Conservation (phyloP, 2,113 vertebrate genomes). For the Bombycilla garrulus region DNA sequence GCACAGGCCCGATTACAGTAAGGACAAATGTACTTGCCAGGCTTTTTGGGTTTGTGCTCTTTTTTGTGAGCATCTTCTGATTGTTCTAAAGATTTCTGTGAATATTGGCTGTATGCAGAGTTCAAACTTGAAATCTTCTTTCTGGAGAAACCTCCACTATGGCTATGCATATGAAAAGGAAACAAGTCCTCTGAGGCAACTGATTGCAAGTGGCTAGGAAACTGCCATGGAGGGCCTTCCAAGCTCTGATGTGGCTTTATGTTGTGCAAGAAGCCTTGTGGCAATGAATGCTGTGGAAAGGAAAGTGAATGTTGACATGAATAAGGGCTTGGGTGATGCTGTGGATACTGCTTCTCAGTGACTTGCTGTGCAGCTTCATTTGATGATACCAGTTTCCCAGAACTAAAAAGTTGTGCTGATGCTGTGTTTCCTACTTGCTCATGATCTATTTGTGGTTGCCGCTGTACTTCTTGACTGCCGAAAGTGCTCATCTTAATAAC, state of each 20-base stretch:
- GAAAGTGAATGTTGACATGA: conserved; percentile 88
- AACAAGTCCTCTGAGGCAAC: conserved; percentile 90
- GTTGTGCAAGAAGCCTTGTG: conserved; percentile 88
- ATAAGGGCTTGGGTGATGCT: conserved; percentile 81
- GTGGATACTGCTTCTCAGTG: conserved; percentile 84
- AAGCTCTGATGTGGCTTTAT: conserved; percentile 89
- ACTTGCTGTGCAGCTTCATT: conserved; percentile 77
- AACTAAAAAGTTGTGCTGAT: conserved; percentile 84
- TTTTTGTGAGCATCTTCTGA: conserved; percentile 91
- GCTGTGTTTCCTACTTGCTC: conserved; percentile 76
- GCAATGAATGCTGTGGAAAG: conserved; percentile 90
- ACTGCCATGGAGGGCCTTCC: conserved; percentile 90
- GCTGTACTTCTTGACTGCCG: conserved; percentile 82
- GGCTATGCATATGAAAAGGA: conserved; percentile 85
- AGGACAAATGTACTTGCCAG: conserved; percentile 96
- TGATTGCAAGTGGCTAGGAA: conserved; percentile 84
- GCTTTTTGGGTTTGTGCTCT: conserved; percentile 97
- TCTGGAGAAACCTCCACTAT: conserved; percentile 82
- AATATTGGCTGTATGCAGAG: conserved; percentile 88
- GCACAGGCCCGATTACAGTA: conserved; percentile 97
- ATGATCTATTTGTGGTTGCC: conserved; percentile 80
- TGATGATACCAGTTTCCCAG: conserved; percentile 82
- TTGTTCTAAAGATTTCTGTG: conserved; percentile 87
- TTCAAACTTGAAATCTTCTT: conserved; percentile 91
- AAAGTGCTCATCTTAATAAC: conserved; percentile 87